These are phyloP conservation scores for Caerostris darwini DNA, from an alignment of 1,140 invertebrate species.

Conservation along the genomic window DNA sequence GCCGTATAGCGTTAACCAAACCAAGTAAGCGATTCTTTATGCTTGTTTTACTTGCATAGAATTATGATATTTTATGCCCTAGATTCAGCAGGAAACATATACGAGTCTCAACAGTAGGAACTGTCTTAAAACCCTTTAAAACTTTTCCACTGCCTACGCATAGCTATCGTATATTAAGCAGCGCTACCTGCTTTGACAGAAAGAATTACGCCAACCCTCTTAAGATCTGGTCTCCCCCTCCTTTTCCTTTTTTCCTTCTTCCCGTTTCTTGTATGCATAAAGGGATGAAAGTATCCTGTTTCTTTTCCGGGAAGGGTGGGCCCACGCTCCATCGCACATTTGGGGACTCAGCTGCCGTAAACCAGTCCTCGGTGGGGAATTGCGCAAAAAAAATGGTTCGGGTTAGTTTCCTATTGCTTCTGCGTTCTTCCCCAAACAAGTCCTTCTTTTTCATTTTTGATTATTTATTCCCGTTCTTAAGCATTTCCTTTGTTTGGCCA, in stretches of 20 bases:
- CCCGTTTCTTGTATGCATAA: slow-evolving; percentile 8
- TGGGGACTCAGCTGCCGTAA: slow-evolving; percentile 40
- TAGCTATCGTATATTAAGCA: slow-evolving; percentile 10
- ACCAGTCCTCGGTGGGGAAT: slow-evolving; percentile 7
- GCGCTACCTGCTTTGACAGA: background rate
- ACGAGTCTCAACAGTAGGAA: background rate
- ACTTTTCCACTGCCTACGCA: no score
- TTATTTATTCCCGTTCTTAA: background rate
- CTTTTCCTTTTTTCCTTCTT: background rate
- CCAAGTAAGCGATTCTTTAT: no score
- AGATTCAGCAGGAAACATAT: background rate
- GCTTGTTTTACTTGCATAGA: no score
- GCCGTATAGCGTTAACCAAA: no score
- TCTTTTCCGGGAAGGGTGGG: background rate
- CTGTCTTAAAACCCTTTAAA: background rate
- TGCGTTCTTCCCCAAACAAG: slow-evolving; percentile 22
- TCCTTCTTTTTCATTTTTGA: background rate
- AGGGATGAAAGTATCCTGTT: slow-evolving; percentile 31
- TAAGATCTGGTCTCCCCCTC: background rate
- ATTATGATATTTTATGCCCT: no score
- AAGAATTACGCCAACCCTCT: slow-evolving; percentile 34
- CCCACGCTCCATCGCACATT: background rate
- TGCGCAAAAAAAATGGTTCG: slow-evolving; percentile 30
- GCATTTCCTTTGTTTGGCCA: background rate
- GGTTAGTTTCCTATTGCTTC: slow-evolving; percentile 35